Conservation (phyloP, 2,113 vertebrate genomes). For the Clarias batrachus region DNA sequence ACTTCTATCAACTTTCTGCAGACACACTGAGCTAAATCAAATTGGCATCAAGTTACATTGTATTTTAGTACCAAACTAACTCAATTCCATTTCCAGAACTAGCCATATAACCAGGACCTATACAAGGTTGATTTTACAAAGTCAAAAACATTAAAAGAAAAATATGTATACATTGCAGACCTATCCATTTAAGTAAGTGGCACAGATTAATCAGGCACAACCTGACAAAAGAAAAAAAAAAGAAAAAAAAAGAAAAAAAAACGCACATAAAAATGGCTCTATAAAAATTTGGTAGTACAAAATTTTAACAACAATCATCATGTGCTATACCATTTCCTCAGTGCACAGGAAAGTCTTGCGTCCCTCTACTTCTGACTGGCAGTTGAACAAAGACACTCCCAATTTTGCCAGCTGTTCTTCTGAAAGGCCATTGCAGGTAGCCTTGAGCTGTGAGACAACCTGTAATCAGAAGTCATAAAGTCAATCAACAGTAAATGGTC, state of each 20-base stretch:
- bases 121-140: too few relatives aligned
- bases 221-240: not conserved
- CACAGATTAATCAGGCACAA: not conserved
- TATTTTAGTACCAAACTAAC: too few relatives aligned
- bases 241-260: too few relatives aligned
- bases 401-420: slow-evolving; percentile 79
- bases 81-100: too few relatives aligned
- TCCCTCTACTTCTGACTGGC: slow-evolving; percentile 71
- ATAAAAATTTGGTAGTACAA: not conserved
- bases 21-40: too few relatives aligned
- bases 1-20: too few relatives aligned
- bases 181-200: not conserved
- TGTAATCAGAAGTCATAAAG: slow-evolving; percentile 38
- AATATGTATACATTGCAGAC: too few relatives aligned
- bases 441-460: slow-evolving; percentile 68
- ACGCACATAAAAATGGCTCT: not conserved
- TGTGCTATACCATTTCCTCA: slow-evolving; percentile 43
- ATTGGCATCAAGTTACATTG: too few relatives aligned
- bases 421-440: slow-evolving; percentile 66
- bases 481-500: not conserved
- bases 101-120: too few relatives aligned
- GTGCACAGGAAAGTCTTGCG: slow-evolving; percentile 67
- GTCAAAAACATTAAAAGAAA: too few relatives aligned
- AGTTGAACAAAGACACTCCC: slow-evolving; percentile 73
- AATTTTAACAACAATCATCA: not conserved